Evolutionary conservation across 92 coral and sea anemone genomes (phyloP), one percentile per base, ranked within the genome.

Genomic region (Epizoanthus rinbou): DNA sequence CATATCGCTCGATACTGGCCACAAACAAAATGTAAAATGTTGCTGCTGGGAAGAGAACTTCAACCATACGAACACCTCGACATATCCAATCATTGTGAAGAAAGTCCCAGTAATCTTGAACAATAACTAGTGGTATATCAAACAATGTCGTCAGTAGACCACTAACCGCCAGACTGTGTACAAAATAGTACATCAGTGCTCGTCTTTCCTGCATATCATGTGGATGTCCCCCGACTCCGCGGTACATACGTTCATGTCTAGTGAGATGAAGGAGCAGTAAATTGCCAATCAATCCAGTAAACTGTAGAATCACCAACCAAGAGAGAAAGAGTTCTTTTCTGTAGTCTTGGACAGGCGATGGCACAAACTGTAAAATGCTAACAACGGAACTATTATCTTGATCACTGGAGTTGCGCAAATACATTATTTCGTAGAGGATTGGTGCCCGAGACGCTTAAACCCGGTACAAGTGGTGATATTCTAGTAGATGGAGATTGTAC

Each of bases 101-200:
- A 1, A 71, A 0, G 24, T 71, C 35, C 8, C 8, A 23, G 11
- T n/a, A 71, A 15, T 45, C 76, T 52, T 64, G 56, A 31, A 56
- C 11, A 13, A 71, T 70, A 22, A 69, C 65, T 5, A 62, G 24
- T 45, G 68, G 74, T 24, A 83, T 23, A 18, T 83, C 86, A 57
- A 52, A 22, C 56, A 59, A 0, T 18, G 64, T 83, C 2, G 70
- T 57, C 6, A 58, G 57, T 23, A 69, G 86, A 4, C 75, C 86
- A 15, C 78, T 82, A 31, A 82, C 62, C 5, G 85, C 57, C 21
- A 71, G 56, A 71, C 57, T 71, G 56, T 45, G 50, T 54, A 71
- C 76, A 43, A 71, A 71, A 71, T 41, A 71, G n/a, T 71, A 71
- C 57, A 71, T 71, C n/a, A 71, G n/a, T 39, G 76, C 57, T 43